These are phyloP conservation scores for Platichthys flesus DNA, from an alignment of 2,113 vertebrate genomes.

Conservation along the genomic window DNA sequence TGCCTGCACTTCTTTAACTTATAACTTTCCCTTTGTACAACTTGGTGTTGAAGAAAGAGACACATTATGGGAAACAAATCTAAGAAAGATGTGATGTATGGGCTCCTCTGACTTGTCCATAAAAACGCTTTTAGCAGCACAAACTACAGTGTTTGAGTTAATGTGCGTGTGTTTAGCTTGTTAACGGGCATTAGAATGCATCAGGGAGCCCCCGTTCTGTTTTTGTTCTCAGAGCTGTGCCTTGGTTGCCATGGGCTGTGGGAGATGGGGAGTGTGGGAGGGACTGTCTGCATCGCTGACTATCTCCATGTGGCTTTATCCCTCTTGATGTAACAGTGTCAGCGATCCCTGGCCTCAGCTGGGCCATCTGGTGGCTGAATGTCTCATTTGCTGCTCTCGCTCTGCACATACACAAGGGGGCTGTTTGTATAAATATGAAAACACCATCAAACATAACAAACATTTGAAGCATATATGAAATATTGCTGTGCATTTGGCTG, in stretches of 20 bases:
- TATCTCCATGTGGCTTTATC: conserved; percentile 80
- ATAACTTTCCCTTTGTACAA: background rate
- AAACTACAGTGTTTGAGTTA: conserved; percentile 21
- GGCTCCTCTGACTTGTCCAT: background rate
- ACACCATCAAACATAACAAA: conserved; percentile 5
- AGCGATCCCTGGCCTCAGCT: conserved; percentile 62
- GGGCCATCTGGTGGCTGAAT: conserved; percentile 75
- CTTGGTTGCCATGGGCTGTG: conserved; percentile 75
- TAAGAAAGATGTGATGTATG: background rate
- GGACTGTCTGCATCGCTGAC: conserved; percentile 79
- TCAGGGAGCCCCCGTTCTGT: conserved; percentile 68
- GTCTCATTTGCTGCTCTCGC: background rate
- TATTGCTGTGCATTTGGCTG: background rate
- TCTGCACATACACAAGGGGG: background rate
- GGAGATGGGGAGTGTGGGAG: conserved; percentile 77
- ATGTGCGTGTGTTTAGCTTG: conserved; percentile 36
- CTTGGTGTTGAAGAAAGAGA: no score
- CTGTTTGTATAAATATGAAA: background rate
- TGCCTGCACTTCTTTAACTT: conserved; percentile 4
- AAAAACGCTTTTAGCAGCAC: conserved; percentile 25
- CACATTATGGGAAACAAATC: no score
- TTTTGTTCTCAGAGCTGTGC: conserved; percentile 73
- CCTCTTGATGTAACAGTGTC: conserved; percentile 80
- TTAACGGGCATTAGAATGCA: conserved; percentile 55
- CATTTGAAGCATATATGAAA: background rate